Conservation (phyloP, 2,888 invertebrate species). For the Volucella zonaria region DNA sequence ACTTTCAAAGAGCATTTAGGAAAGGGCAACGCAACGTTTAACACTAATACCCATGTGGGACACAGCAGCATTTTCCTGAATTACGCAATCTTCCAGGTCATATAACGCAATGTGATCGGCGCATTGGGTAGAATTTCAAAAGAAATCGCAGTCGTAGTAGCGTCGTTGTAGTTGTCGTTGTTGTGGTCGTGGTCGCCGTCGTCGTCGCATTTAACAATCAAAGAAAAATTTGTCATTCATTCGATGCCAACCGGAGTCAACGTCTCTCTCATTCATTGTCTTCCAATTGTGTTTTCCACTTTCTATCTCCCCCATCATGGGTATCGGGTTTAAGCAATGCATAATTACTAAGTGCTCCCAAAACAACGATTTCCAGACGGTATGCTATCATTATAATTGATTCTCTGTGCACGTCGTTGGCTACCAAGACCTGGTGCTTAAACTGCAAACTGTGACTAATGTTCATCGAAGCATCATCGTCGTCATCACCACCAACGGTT, state of each 20-base stretch:
- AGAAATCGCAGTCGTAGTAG: constrained; percentile 20
- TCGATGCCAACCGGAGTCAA: constrained; percentile 17
- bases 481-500: constrained; percentile 40
- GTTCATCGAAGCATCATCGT: constrained; percentile 58
- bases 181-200: constrained; percentile 13
- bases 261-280: constrained; percentile 3
- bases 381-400: constrained; percentile 44
- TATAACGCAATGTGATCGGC: constrained; percentile 20
- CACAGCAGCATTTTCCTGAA: constrained; percentile 19
- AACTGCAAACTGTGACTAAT: not conserved
- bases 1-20: not conserved
- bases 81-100: constrained; percentile 49
- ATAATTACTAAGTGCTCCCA: constrained; percentile 50
- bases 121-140: constrained; percentile 53
- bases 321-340: constrained; percentile 57
- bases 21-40: constrained; percentile 20
- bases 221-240: constrained; percentile 36
- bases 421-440: constrained; percentile 16
- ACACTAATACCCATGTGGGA: not conserved
- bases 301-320: constrained; percentile 37
- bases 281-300: constrained; percentile 21
- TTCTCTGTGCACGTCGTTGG: constrained; percentile 11
- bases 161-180: not conserved
- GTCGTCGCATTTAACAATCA: constrained; percentile 23
- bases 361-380: constrained; percentile 43